phyloP scores from a whole-genome alignment of 2,113 vertebrate genomes.

The Periophthalmodon schlosseri region DNA sequence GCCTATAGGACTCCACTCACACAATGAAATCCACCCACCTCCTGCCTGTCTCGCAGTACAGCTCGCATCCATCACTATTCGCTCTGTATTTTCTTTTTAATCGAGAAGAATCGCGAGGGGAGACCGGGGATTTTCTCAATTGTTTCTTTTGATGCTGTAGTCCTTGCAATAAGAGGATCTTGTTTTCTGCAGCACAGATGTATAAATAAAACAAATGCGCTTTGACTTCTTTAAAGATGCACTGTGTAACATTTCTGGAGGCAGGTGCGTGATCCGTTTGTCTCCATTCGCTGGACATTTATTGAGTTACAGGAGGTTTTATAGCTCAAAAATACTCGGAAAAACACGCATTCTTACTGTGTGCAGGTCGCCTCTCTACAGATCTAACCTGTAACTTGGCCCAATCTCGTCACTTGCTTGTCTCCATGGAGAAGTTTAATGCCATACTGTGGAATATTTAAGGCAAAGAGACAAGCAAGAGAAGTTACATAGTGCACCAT shows the following conservation, averaged over 20 bases:
- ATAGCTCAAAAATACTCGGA: neutral
- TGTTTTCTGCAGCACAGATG: too few species aligned
- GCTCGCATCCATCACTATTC: slow-evolving; percentile 35
- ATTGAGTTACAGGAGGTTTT: too few species aligned
- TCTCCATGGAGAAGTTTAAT: too few species aligned
- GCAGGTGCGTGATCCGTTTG: too few species aligned
- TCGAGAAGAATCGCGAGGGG: slow-evolving; percentile 15
- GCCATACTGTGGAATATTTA: too few species aligned
- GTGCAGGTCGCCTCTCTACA: neutral
- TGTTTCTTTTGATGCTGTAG: neutral
- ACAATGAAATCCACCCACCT: slow-evolving; percentile 67
- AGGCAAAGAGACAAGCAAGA: too few species aligned
- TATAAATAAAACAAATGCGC: neutral
- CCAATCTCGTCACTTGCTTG: too few species aligned
- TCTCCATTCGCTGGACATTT: too few species aligned
- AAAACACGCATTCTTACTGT: neutral
- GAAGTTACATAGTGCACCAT: too few species aligned
- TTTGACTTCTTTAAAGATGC: neutral
- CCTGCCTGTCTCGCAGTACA: slow-evolving; percentile 61
- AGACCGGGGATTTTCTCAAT: neutral
- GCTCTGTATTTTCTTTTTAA: slow-evolving; percentile 51
- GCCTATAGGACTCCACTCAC: slow-evolving; percentile 59
- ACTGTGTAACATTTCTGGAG: too few species aligned
- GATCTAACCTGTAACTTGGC: neutral
- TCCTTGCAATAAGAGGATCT: neutral